phyloP scores from a whole-genome alignment of 2,113 vertebrate species.

The Stictonetta naevosa region DNA sequence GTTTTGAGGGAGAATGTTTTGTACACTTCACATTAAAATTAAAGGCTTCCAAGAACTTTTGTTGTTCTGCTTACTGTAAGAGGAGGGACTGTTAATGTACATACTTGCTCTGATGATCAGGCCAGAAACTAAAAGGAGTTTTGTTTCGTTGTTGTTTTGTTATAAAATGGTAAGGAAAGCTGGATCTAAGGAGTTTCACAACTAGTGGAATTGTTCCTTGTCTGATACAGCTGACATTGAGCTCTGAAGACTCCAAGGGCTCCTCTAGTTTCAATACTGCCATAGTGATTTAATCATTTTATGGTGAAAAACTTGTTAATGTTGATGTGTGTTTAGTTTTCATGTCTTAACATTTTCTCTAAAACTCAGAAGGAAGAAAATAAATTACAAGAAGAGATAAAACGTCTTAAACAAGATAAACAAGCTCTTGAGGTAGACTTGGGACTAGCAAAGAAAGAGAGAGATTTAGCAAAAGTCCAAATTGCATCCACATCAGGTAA shows the following conservation, averaged over 20 bases:
- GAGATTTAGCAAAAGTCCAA: slow-evolving; percentile 82
- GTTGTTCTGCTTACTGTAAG: not conserved
- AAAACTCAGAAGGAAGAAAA: slow-evolving; percentile 82
- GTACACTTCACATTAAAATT: not conserved
- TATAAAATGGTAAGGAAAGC: not conserved
- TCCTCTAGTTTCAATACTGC: not conserved
- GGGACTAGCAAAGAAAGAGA: slow-evolving; percentile 84
- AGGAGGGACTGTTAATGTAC: not conserved
- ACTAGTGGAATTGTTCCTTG: not conserved
- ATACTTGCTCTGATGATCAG: not conserved
- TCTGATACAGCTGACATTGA: not conserved
- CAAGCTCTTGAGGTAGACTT: slow-evolving; percentile 88
- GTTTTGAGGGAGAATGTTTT: not conserved
- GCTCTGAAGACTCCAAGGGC: not conserved
- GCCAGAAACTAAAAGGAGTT: not conserved
- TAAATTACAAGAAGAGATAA: slow-evolving; percentile 81
- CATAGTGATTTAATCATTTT: not conserved
- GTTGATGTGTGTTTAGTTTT: not conserved
- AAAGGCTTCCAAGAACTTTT: not conserved
- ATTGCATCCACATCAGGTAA: slow-evolving; percentile 80
- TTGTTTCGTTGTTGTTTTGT: not conserved
- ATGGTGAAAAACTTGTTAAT: not conserved
- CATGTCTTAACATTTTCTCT: not conserved
- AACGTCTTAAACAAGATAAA: slow-evolving; percentile 86
- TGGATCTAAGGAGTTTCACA: not conserved